Evolutionary conservation across 2,113 vertebrate genomes (phyloP), one percentile per base, ranked within the genome.

Genomic region (Alosa alosa): DNA sequence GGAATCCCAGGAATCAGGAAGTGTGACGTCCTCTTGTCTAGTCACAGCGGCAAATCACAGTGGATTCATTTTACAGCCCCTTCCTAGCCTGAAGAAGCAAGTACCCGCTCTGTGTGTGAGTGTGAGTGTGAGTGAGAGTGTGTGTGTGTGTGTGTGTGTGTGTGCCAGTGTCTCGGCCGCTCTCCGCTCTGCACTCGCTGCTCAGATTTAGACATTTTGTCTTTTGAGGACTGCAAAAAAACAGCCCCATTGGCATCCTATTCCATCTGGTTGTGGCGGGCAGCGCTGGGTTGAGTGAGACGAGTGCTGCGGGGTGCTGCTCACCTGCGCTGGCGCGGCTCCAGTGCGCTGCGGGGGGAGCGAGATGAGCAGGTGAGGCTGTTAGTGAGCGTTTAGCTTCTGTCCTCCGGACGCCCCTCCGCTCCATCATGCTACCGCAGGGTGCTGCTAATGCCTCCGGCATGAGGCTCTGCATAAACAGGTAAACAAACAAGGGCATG

Each of bases 131-230:
- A 11, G 81, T 1, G 52, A 6, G 82, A 20, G 52, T 0, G n/a
- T n/a, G 36, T 83, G 25, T 57, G 4, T 41, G 82, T 83, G 47
- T 57, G 82, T 83, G 82, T 83, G 82, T 57, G 83, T 72, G 15
- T 55, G 18, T 11, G n/a, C n/a, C 6, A 68, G 18, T 68, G 60
- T 68, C 8, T 49, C 47, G 47, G 9, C 9, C 47, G 8, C 47
- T 49, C 47, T 49, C 47, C 11, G 9, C 11, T 49, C 9, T 49
- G 47, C 11, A 2, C 11, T 49, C 9, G 47, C 47, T 11, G 47
- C 47, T 49, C 0, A 49, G 47, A 49, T 49, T 49, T 49, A 49
- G 9, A 49, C 47, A 11, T 49, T 44, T 44, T 44, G 47, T 49
- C 11, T 49, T 49, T 49, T 1, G 47, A 49, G 47, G 9, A 44